Base-by-base conservation (phyloP, 2,888 invertebrate species). In the Catocala sponsa region DNA sequence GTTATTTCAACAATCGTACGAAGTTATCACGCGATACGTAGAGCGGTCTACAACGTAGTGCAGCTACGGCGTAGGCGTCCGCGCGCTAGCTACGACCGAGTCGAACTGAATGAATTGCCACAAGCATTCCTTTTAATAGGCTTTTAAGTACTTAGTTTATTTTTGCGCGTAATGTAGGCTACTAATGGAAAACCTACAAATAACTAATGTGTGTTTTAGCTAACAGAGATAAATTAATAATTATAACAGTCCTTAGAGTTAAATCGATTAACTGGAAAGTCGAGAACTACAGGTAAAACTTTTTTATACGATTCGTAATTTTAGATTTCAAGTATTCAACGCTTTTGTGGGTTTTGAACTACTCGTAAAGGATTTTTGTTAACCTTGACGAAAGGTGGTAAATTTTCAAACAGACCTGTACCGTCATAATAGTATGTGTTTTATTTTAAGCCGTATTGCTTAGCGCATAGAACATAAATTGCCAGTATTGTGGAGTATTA, bases 51-150 rank as follows among this genome's bases (percentile, higher is more conserved):
- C 76, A 78, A 61, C 80, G 81, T 83, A 83, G 80, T 57, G 55
- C 65, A 15, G 73, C 87, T 89, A 87, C 89, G 85, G 73, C 89
- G 91, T 91, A 91, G 91, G 79, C 88, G 88, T 82, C 89, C 84
- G 86, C 72, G 60, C 89, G 77, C 81, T 79, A 80, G 84, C 85
- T 88, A 85, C 87, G 83, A 79, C 76, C 88, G 87, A 88, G 88
- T 78, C 78, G 69, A 64, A 92, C 92, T 92, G 90, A 86, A 78
- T 81, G 70, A 67, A 67, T 74, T 77, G 70, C 74, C 71, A 78
- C 74, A 59, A 75, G 72, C 76, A 50, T 68, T 74, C 63, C 80
- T 77, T 81, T 80, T 83, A 76, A 78, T 80, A 79, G 78, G 77
- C 75, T 73, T 83, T 81, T 81, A 74, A 81, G 76, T 81, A 82